Conservation (phyloP, 2,113 vertebrate genomes). For the Columba livia region DNA sequence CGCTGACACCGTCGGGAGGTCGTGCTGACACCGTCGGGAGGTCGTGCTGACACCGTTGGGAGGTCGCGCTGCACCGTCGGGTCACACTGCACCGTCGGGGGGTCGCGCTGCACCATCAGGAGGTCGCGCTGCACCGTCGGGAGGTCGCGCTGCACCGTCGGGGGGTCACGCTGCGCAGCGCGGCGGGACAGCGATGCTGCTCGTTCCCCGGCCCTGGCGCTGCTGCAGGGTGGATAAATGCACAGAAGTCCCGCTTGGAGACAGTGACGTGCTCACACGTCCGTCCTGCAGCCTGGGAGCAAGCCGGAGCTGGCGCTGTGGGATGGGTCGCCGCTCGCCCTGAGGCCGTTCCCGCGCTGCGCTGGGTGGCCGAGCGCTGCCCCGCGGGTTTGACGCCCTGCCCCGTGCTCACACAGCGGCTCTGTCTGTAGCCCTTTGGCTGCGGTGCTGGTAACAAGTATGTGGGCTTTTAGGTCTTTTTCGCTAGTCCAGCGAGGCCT, state of each 20-base stretch:
- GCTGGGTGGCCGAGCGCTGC: not conserved
- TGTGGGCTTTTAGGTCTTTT: not conserved
- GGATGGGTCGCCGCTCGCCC: not conserved
- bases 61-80: too few species aligned
- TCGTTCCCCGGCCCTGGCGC: not conserved
- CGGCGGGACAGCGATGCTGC: not conserved
- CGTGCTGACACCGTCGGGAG: not conserved
- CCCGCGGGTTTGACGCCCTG: not conserved
- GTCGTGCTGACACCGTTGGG: too few species aligned
- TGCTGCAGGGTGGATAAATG: not conserved
- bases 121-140: too few species aligned
- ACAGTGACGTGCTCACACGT: not conserved
- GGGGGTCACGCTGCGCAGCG: accelerated
- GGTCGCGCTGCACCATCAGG: too few species aligned
- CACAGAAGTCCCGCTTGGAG: not conserved
- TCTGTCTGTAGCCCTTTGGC: not conserved
- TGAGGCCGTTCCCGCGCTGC: not conserved
- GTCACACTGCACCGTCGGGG: too few species aligned
- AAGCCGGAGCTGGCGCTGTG: not conserved
- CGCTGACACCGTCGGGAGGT: not conserved
- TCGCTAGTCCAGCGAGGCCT: not conserved
- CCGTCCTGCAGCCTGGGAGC: not conserved
- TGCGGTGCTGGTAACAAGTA: not conserved
- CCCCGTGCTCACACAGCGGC: not conserved
- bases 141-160: too few species aligned